phyloP scores from a whole-genome alignment of 2,113 vertebrate species.

The Prinia subflava region DNA sequence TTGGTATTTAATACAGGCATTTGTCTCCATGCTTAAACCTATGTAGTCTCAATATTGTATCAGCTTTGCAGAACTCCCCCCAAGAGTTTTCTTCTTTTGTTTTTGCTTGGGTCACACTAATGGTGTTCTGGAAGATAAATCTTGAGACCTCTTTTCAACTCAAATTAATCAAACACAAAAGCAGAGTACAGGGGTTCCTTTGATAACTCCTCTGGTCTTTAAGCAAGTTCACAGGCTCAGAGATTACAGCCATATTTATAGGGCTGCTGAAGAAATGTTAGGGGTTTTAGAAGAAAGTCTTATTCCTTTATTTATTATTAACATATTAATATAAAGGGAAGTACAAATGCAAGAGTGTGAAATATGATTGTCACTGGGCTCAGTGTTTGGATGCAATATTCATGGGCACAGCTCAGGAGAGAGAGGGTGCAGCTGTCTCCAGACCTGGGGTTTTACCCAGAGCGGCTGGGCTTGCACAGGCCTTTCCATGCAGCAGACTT shows the following conservation, averaged over 20 bases:
- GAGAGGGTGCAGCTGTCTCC: background rate
- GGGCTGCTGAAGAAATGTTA: background rate
- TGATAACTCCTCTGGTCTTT: background rate
- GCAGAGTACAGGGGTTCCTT: background rate
- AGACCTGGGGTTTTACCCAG: background rate
- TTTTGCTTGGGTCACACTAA: background rate
- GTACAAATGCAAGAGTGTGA: background rate
- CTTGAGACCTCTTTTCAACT: background rate
- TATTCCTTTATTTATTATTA: background rate
- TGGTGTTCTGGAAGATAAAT: background rate
- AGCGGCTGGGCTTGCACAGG: background rate
- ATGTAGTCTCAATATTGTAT: background rate
- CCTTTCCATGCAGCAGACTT: background rate
- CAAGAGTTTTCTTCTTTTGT: background rate
- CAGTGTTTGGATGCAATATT: background rate
- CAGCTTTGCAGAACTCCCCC: background rate
- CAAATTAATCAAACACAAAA: background rate
- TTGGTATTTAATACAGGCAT: background rate
- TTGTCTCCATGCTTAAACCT: background rate
- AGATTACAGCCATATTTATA: background rate
- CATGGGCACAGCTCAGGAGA: background rate
- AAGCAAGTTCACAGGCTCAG: background rate
- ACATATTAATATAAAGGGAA: background rate
- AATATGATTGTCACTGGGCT: background rate
- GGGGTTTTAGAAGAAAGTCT: background rate